Percentiles rank a stretch among this genome's conserved stretches.
These are phyloP conservation scores for Hypomecis atomaria DNA, from an alignment of 2,888 invertebrate genomes.

Conservation along the genomic window DNA sequence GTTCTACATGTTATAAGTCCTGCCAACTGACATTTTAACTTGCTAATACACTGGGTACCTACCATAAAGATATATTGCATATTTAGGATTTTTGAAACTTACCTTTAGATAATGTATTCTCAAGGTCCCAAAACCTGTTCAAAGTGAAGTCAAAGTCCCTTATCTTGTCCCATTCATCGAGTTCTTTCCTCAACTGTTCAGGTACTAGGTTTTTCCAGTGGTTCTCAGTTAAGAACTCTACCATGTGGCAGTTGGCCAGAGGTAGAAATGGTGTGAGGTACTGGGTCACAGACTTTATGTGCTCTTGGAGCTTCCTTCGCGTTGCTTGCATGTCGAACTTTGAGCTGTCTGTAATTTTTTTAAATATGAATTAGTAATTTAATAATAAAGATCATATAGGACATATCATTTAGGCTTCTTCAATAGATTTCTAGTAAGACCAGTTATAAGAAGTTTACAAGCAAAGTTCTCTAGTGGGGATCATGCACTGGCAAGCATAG, in stretches of 20 bases:
- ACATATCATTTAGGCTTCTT: no score
- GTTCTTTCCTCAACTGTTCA: slow-evolving; percentile 74
- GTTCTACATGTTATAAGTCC: no score
- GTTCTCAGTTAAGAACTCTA: slow-evolving; percentile 84
- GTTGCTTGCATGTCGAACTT: slow-evolving; percentile 52
- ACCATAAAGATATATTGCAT: no score
- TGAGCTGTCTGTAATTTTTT: slow-evolving; percentile 19
- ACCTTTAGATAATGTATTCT: slow-evolving; percentile 20
- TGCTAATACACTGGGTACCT: no score
- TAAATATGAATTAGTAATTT: neutral
- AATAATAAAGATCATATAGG: neutral
- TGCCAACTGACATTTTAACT: no score
- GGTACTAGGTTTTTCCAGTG: slow-evolving; percentile 87
- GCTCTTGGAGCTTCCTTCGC: slow-evolving; percentile 54
- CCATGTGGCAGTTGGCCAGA: slow-evolving; percentile 91
- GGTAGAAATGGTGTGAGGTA: slow-evolving; percentile 86
- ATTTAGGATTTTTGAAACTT: no score
- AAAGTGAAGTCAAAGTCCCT: slow-evolving; percentile 72
- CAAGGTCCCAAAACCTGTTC: slow-evolving; percentile 77
- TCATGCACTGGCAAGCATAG: no score
- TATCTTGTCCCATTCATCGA: slow-evolving; percentile 56
- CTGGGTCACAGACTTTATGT: slow-evolving; percentile 78
- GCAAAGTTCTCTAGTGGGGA: no score
- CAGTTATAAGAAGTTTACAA: no score
- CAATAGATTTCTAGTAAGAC: no score